Conservation (phyloP, 2,113 vertebrate genomes). For the Megalops atlanticus region DNA sequence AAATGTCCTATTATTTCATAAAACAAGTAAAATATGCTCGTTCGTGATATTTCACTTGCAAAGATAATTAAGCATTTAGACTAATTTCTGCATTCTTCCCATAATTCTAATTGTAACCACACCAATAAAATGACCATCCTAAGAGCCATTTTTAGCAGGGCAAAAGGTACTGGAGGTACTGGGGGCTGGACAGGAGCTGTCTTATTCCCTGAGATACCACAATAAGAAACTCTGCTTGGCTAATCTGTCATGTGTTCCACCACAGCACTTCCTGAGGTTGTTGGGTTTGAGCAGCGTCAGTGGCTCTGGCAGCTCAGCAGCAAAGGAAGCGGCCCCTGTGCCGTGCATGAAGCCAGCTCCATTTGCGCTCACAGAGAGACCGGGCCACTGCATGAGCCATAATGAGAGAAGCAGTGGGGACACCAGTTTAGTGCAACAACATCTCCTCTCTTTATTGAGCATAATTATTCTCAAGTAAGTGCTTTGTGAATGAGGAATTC, state of each 20-base stretch:
- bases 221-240: neutral
- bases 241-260: neutral
- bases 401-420: slow-evolving; percentile 84
- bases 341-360: neutral
- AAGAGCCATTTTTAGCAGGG: neutral
- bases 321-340: too few species aligned
- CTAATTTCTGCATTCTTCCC: too few species aligned
- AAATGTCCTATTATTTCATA: too few species aligned
- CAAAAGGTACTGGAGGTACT: neutral
- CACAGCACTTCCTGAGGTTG: neutral
- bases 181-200: neutral
- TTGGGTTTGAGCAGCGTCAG: neutral
- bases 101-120: too few species aligned
- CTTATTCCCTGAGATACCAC: too few species aligned
- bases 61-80: too few species aligned
- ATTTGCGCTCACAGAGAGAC: slow-evolving; percentile 40
- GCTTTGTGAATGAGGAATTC: slow-evolving; percentile 90
- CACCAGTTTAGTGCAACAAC: slow-evolving; percentile 86
- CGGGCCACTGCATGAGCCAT: slow-evolving; percentile 58
- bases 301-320: too few species aligned
- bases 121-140: too few species aligned
- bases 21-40: too few species aligned
- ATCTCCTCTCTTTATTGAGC: slow-evolving; percentile 93
- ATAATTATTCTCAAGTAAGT: slow-evolving; percentile 92
- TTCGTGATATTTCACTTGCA: too few species aligned